Conservation (phyloP, 1,140 invertebrate species). For the Hylyphantes graminicola region DNA sequence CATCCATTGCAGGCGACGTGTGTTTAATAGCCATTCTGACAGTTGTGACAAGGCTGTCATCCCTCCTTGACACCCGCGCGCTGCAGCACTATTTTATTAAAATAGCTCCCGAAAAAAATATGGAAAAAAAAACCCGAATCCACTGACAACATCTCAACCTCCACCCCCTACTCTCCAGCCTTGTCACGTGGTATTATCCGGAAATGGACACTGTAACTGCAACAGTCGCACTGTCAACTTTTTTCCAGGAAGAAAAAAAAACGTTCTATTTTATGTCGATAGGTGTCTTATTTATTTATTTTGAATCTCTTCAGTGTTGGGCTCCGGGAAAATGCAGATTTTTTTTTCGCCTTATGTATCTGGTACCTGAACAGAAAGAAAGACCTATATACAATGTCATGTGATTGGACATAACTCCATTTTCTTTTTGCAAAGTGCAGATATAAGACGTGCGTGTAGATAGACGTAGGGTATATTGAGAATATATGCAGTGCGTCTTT, state of each 20-base stretch:
- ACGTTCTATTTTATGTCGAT: slow-evolving; percentile 58
- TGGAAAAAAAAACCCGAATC: neutral
- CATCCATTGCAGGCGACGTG: slow-evolving; percentile 58
- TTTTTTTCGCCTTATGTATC: neutral
- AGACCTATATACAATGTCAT: neutral
- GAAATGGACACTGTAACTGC: slow-evolving; percentile 59
- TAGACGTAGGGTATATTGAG: slow-evolving; percentile 22
- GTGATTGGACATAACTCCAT: neutral
- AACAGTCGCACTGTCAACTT: slow-evolving; percentile 55
- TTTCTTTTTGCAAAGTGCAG: neutral
- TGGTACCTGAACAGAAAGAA: neutral
- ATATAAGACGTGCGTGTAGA: slow-evolving; percentile 13
- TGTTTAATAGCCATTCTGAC: slow-evolving; percentile 60
- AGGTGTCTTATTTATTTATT: slow-evolving; percentile 59
- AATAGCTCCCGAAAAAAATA: slow-evolving; percentile 48
- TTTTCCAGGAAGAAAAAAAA: slow-evolving; percentile 26
- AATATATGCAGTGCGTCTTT: slow-evolving; percentile 52
- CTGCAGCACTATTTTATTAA: slow-evolving; percentile 60
- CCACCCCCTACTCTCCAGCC: slow-evolving; percentile 6
- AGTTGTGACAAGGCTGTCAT: slow-evolving; percentile 59
- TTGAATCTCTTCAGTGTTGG: slow-evolving; percentile 54
- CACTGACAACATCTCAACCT: slow-evolving; percentile 1
- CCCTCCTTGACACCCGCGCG: slow-evolving; percentile 48
- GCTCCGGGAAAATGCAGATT: slow-evolving; percentile 47
- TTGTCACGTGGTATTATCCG: slow-evolving; percentile 60